Conservation (phyloP, 1,140 invertebrate species). For the Nasonia longicornis region DNA sequence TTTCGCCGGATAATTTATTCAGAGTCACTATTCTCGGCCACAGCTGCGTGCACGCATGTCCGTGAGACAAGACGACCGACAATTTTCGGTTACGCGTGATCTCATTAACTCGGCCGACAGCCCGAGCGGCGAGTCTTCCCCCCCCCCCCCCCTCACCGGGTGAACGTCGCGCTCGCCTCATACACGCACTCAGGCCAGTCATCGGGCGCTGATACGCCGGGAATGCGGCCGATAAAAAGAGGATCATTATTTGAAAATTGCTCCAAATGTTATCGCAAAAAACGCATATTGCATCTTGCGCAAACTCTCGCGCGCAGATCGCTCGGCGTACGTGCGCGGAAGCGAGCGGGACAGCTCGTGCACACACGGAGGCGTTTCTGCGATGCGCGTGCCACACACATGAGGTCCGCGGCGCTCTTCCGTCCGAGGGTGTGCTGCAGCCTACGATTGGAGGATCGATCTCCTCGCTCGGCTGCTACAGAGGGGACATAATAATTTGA, state of each 20-base stretch:
- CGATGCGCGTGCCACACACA: too few species aligned
- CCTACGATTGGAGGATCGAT: conserved; percentile 13
- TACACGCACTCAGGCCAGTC: too few species aligned
- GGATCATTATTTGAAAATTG: conserved; percentile 64
- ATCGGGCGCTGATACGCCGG: conserved; percentile 40
- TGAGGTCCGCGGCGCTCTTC: too few species aligned
- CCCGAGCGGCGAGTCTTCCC: conserved; percentile 7
- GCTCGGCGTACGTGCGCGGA: too few species aligned
- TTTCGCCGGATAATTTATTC: conserved; percentile 4
- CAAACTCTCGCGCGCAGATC: not conserved
- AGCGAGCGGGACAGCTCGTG: too few species aligned
- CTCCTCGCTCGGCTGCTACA: not conserved
- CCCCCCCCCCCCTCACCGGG: too few species aligned
- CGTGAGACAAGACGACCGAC: conserved; percentile 64
- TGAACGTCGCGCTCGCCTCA: too few species aligned
- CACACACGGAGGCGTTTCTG: too few species aligned
- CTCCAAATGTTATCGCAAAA: conserved; percentile 61
- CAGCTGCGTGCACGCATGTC: too few species aligned
- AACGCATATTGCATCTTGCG: conserved; percentile 61
- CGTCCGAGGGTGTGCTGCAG: not conserved
- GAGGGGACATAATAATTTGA: not conserved
- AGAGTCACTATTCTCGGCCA: not conserved
- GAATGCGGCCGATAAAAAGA: conserved; percentile 47
- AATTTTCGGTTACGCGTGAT: conserved; percentile 69
- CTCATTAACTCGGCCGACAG: conserved; percentile 64